Base-by-base conservation (phyloP, 2,888 invertebrate genomes). In the Heptascelio sp. region DNA sequence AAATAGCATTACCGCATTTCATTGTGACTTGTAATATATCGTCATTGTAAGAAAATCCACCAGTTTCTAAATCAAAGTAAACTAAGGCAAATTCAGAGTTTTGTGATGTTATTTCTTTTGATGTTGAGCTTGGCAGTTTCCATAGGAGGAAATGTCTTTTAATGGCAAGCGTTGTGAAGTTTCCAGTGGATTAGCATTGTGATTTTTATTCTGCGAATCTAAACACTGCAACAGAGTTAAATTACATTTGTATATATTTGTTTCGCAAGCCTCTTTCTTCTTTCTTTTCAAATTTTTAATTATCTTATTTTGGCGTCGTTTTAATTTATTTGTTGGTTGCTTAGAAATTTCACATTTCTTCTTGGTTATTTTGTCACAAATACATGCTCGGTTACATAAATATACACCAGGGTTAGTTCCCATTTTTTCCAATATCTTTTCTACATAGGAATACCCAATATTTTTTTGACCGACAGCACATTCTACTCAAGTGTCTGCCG, bases 31-130 rank as follows among this genome's bases (percentile, higher is more conserved):
- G 73, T 11, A 78, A n/a, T 43, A 78, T 59, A 1, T 82, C 73
- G 62, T 73, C 68, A 13, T 73, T 68, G 51, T 62, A 82, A 6
- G 68, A 68, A 37, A 73, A 73, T 2, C 78, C 78, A n/a, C 64
- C 60, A 15, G 78, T 78, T 53, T 82, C 70, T 0, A 78, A 17
- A 57, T 73, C 68, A 30, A 82, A 78, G 51, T 78, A 82, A n/a
- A 78, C 82, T 15, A 78, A 11, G 1, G 68, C 76, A 19, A 11
- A 37, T 6, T 43, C 55, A 11, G 25, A 19, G 26, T 46, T 37
- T 4, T 51, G 30, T 30, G 8, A 30, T 30, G 30, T n/a, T n/a
- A n/a, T n/a, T n/a, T n/a, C n/a, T n/a, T n/a, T n/a, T n/a, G n/a
- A n/a, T n/a, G n/a, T n/a, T n/a, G n/a, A n/a, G n/a, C n/a, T n/a